phyloP scores from a whole-genome alignment of 2,797 vertebrate species.

The Alcedo quadribrachys region DNA sequence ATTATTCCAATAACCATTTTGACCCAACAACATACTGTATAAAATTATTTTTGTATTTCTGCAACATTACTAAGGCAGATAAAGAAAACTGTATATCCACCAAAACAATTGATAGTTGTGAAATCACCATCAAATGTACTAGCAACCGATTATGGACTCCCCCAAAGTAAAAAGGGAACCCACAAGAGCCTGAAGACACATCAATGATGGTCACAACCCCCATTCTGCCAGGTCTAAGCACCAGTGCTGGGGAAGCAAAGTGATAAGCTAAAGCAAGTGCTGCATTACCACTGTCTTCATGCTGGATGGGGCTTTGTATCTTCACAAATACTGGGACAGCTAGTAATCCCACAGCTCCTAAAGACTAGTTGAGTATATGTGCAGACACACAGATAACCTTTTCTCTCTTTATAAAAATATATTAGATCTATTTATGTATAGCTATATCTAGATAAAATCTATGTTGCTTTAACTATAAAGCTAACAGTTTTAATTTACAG shows the following conservation, averaged over 20 bases:
- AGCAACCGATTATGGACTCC: neutral
- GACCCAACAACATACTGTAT: neutral
- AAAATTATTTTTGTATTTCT: neutral
- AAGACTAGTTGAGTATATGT: neutral
- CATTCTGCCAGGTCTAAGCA: neutral
- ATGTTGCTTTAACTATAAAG: neutral
- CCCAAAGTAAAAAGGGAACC: neutral
- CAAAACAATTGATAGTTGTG: neutral
- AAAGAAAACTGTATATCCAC: neutral
- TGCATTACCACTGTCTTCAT: neutral
- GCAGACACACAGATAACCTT: neutral
- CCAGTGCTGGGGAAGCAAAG: neutral
- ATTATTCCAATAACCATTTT: neutral
- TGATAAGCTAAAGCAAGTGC: neutral
- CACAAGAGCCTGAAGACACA: neutral
- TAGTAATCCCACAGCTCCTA: neutral
- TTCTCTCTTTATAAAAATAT: neutral
- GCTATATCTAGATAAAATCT: neutral
- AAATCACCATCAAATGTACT: neutral
- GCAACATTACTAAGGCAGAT: neutral
- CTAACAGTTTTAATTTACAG: neutral
- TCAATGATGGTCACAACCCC: neutral
- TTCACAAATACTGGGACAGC: neutral
- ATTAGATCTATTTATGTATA: neutral
- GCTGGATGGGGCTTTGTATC: neutral